A percentile compares a stretch with the other conserved stretches of the same genome.
Evolutionary conservation across 2,888 invertebrate species (phyloP).

Genomic region (Rhaphigaster nebulosa): DNA sequence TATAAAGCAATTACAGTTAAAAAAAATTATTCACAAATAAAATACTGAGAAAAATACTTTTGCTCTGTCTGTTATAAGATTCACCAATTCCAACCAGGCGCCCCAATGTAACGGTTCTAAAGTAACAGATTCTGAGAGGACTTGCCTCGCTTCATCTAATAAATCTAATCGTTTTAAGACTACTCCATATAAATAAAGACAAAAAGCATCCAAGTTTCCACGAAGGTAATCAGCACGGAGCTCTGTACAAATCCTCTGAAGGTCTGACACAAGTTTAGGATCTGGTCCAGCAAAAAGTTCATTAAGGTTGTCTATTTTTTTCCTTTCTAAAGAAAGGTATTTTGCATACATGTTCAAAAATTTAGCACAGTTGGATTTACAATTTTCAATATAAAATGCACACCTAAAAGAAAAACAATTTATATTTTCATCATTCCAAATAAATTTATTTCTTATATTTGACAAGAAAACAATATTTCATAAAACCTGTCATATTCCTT

Average conservation of each 20-base stretch:
- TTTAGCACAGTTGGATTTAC: conserved; percentile 78
- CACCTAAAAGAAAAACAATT: conserved; percentile 71
- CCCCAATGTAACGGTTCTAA: conserved; percentile 92
- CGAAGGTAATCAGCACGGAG: conserved; percentile 73
- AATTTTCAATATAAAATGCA: conserved; percentile 83
- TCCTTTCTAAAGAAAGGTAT: conserved; percentile 92
- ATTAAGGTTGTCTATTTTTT: conserved; percentile 85
- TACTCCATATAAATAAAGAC: conserved; percentile 90
- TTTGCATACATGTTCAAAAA: conserved; percentile 89
- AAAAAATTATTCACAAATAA: background rate
- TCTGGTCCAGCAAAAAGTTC: conserved; percentile 76
- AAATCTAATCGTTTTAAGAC: conserved; percentile 90
- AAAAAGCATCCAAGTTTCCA: conserved; percentile 84
- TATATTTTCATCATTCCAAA: background rate
- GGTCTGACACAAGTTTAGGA: conserved; percentile 70
- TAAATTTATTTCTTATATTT: background rate
- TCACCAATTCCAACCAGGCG: conserved; percentile 93
- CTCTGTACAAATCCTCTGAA: conserved; percentile 74
- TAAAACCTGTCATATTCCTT: conserved; percentile 84
- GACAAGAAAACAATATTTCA: background rate
- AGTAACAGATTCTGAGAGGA: conserved; percentile 83
- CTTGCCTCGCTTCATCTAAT: conserved; percentile 81
- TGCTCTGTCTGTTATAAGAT: conserved; percentile 86
- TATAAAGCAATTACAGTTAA: background rate
- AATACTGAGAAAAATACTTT: conserved; percentile 69